These are phyloP conservation scores for Phthorimaea operculella DNA, from an alignment of 1,140 invertebrate genomes.

Conservation along the genomic window DNA sequence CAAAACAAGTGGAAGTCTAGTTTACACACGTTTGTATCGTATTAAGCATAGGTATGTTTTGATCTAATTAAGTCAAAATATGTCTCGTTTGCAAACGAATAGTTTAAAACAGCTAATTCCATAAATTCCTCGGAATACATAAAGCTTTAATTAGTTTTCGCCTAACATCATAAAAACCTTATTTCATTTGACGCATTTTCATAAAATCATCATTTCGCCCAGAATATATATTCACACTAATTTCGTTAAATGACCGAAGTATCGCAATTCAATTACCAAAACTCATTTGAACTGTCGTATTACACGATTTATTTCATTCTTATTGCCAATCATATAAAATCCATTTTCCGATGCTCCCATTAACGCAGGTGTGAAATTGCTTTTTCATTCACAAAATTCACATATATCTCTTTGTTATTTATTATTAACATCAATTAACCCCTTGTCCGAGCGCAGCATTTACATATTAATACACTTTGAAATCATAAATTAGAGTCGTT, in stretches of 20 bases:
- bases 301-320: slow-evolving; percentile 26
- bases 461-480: slow-evolving; percentile 42
- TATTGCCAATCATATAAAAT: slow-evolving; percentile 19
- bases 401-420: slow-evolving; percentile 34
- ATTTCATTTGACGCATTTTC: slow-evolving; percentile 10
- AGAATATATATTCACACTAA: slow-evolving; percentile 23
- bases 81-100: no score
- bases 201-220: slow-evolving; percentile 32
- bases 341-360: slow-evolving; percentile 23
- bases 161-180: background rate
- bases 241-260: slow-evolving; percentile 23
- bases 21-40: no score
- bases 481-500: slow-evolving; percentile 34
- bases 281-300: slow-evolving; percentile 30
- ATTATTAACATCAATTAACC: slow-evolving; percentile 49
- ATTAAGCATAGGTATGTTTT: no score
- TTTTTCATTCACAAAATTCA: slow-evolving; percentile 20
- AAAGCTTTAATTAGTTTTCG: no score
- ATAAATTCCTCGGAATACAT: no score
- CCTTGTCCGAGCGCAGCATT: slow-evolving; percentile 30
- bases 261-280: slow-evolving; percentile 32
- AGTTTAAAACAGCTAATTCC: no score
- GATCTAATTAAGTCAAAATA: no score
- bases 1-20: no score
- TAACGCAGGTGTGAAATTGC: slow-evolving; percentile 29